Percentiles rank a stretch among this genome's conserved stretches.
phyloP scores from a whole-genome alignment of 2,797 vertebrate genomes.

The Myotis vivesi region DNA sequence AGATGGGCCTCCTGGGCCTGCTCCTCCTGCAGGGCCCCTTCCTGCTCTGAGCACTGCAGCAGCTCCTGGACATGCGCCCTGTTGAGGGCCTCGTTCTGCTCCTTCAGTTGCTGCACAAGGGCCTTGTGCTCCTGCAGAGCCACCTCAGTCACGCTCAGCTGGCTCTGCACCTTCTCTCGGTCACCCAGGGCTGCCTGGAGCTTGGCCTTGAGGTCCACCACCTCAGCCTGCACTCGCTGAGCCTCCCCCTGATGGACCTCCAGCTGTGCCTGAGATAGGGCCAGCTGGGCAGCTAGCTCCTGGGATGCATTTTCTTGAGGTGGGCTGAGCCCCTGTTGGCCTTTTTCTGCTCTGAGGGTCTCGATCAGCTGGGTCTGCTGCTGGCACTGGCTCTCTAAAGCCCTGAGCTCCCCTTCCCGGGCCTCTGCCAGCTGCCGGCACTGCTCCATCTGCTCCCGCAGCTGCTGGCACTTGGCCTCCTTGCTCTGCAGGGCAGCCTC shows the following conservation, averaged over 20 bases:
- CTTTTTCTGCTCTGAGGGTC: slow-evolving; percentile 83
- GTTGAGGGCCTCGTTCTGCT: slow-evolving; percentile 88
- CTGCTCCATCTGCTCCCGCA: slow-evolving; percentile 82
- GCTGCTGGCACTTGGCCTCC: slow-evolving; percentile 82
- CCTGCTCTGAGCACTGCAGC: slow-evolving; percentile 85
- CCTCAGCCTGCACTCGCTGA: slow-evolving; percentile 87
- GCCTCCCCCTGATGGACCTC: slow-evolving; percentile 87
- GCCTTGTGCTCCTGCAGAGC: slow-evolving; percentile 87
- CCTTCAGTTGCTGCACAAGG: slow-evolving; percentile 90
- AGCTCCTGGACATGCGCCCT: slow-evolving; percentile 89
- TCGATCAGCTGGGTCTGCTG: slow-evolving; percentile 83
- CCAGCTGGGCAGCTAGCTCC: slow-evolving; percentile 82
- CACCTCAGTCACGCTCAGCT: slow-evolving; percentile 84
- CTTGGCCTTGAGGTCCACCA: slow-evolving; percentile 86
- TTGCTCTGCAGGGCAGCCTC: slow-evolving; percentile 82
- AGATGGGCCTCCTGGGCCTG: slow-evolving; percentile 77
- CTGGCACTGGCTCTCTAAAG: slow-evolving; percentile 82
- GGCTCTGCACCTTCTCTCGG: slow-evolving; percentile 84
- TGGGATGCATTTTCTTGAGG: slow-evolving; percentile 74
- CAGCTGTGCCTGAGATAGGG: slow-evolving; percentile 87
- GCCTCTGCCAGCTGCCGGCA: slow-evolving; percentile 83
- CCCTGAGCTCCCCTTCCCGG: slow-evolving; percentile 82
- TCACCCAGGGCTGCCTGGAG: slow-evolving; percentile 84
- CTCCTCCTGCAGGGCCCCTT: slow-evolving; percentile 82
- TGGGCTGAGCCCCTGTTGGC: slow-evolving; percentile 57